phyloP scores from a whole-genome alignment of 2,888 invertebrate species.

The Tethea ocularis region DNA sequence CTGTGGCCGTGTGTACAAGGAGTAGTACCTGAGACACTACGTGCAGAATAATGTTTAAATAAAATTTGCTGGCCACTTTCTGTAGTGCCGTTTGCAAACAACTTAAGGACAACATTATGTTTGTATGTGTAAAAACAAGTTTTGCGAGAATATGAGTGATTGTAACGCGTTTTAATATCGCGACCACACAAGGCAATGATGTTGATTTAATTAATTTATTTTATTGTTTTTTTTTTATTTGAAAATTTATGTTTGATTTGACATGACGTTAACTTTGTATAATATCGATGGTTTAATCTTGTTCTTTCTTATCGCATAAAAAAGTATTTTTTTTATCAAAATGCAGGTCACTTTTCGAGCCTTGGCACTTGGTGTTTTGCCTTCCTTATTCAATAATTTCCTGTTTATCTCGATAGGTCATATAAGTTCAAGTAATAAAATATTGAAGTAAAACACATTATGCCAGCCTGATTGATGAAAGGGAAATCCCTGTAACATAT shows the following conservation, averaged over 20 bases:
- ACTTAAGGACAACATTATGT: constrained; percentile 17
- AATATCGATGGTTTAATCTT: no score
- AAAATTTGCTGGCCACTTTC: background rate
- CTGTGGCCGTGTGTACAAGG: no score
- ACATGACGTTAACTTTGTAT: no score
- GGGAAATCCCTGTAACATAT: background rate
- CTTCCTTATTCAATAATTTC: background rate
- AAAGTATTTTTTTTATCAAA: background rate
- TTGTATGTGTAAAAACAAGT: constrained; percentile 63
- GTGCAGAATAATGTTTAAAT: background rate
- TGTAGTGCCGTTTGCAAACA: constrained; percentile 5
- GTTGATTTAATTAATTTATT: constrained; percentile 60
- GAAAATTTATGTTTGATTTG: background rate
- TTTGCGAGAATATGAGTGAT: constrained; percentile 69
- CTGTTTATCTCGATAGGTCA: background rate
- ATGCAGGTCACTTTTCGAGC: background rate
- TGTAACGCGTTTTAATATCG: constrained; percentile 43
- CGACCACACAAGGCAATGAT: constrained; percentile 57
- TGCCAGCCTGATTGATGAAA: background rate
- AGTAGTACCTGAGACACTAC: no score
- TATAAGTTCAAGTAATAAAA: background rate
- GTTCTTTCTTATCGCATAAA: background rate
- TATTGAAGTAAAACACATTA: background rate
- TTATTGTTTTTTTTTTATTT: background rate
- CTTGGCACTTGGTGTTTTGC: background rate